Base-by-base conservation (phyloP, 2,888 invertebrate genomes). In the Spisula solida region DNA sequence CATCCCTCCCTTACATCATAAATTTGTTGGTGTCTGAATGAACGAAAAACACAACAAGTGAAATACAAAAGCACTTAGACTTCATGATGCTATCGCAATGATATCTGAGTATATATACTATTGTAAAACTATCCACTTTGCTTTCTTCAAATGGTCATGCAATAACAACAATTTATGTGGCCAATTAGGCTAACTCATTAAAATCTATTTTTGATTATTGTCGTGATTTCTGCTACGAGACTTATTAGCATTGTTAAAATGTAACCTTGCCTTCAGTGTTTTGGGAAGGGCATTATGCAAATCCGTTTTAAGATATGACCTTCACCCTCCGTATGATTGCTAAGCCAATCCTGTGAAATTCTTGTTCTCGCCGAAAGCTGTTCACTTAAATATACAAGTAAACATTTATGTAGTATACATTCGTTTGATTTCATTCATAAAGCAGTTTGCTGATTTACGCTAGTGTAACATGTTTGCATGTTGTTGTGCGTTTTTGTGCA, bases 401-500 rank as follows among this genome's bases (percentile, higher is more conserved):
- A 18, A 14, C 18, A 20, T 18, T 16, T 10, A 20, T 18, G 56
- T 79, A 85, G 78, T 79, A 55, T 51, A 41, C 41, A n/a, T 25
- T 16, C 18, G 8, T 31, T 16, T 18, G 18, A 34, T 85, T 85
- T 85, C 85, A 86, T 86, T 86, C 86, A 86, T 86, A 75, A 86
- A 86, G 60, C 75, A 82, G 29, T n/a, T 81, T 29, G 81, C 41
- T 48, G 70, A 51, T 48, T 81, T 16, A 20, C 34, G n/a, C 48
- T 25, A 31, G 41, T 85, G 55, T 56, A 85, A 56, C 29, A 41
- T 12, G 79, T 56, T 78, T 85, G 85, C 56, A 55, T 56, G 79
- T 79, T 31, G n/a, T 55, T 75, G 70, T 41, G 41, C 41, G 41
- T 41, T 29, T 85, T 79, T 25, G 31, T 85, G 51, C 79, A 56